Evolutionary conservation across 2,113 vertebrate genomes (phyloP), one percentile per base, ranked within the genome.

Genomic region (Stegostoma tigrinum): DNA sequence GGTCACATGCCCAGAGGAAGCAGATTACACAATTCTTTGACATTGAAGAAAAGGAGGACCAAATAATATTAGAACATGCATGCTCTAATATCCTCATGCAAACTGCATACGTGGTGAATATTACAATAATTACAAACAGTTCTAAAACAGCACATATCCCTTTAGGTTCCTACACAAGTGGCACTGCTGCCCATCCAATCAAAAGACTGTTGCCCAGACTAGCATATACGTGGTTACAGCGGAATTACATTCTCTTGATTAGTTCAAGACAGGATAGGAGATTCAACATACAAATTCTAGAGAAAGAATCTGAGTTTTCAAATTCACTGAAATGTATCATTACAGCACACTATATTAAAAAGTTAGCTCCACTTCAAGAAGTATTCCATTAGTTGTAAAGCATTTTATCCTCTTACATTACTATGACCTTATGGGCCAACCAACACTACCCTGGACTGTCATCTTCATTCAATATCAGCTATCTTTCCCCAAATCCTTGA

Each of bases 41-140:
- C 10, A 21, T 95, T 30, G 27, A 21, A 24, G 21, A 2, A 19
- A 23, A 21, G 94, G 30, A 45, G 68, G 12, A 42, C 48, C 24
- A 95, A 30, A 48, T 45, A 70, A 48, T 24, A 95, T 72, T 72
- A 95, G 38, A 95, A 17, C 94, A 95, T 95, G 94, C 94, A 75
- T 95, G 94, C 94, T 95, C 94, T 72, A 95, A 95, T 34, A 52
- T 95, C 27, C 3, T 52, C 94, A 95, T 72, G 68, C 68, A 72
- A 68, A 72, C 3, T 93, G 64, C 14, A 93, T n/a, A 38, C 48
- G 52, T 95, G 42, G 8, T 68, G 61, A 94, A 45, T 52, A 34
- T 90, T 90, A 55, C 10, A 30, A 61, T 24, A 89, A 89, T 89
- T 89, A 89, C 15, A 38, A 23, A 8, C 89, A 93, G 55, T 5